Evolutionary conservation across 2,113 vertebrate species (phyloP), one percentile per base, ranked within the genome.

Genomic region (Gymnarchus niloticus): DNA sequence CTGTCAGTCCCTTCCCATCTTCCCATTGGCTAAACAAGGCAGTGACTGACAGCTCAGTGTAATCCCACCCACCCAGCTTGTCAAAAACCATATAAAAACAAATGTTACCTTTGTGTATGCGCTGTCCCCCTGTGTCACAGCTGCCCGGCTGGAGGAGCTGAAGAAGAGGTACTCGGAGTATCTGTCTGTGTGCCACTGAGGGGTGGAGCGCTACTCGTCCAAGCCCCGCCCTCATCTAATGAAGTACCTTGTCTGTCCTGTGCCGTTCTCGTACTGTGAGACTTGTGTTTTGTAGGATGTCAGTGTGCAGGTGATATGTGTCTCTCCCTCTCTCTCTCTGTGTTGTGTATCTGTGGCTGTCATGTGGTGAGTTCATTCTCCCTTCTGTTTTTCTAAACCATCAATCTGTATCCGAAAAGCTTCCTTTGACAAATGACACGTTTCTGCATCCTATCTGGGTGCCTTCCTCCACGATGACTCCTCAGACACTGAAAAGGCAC

Each of bases 91-190:
- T n/a, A n/a, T n/a, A n/a, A n/a, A n/a, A n/a, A n/a, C n/a, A n/a
- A n/a, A n/a, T 41, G 14, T 73, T 78, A 78, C 41, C 23, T 78
- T n/a, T 37, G 76, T 33, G 1, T 54, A 25, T 81, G 51, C 10
- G 0, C 6, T 54, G 49, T 10, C 44, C 54, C 54, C 28, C 48
- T 87, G 44, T 56, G 14, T 83, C 80, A 23, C 83, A 95, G 94
- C 90, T 0, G 87, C 92, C 33, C 89, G 89, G 54, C 41, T 95
- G 91, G 89, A 93, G 78, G 88, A 91, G 44, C 83, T 95, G 3
- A 88, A 59, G 28, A 87, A 86, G 21, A 81, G 78, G 84, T 89
- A 91, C 21, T 54, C 61, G 77, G 85, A 91, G 61, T 89, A 91
- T 76, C 88, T 91, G 4, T 87, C 89, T 5, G 85, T 87, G 77